A percentile compares a stretch with the other conserved stretches of the same genome.
Conservation (phyloP, 2,113 vertebrate species). For the Oceanites oceanicus region DNA sequence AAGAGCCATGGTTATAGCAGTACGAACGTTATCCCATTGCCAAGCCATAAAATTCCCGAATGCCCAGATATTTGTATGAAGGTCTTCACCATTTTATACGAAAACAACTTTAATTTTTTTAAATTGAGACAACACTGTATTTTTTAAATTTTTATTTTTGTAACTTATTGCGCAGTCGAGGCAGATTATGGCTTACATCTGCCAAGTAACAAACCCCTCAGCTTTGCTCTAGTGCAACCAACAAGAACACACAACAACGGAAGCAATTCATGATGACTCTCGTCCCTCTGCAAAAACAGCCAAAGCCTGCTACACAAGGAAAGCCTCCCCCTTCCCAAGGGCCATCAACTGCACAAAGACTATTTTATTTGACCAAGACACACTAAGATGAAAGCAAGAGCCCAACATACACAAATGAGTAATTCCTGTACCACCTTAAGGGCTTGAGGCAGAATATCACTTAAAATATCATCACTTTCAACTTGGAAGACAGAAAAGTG, state of each 20-base stretch:
- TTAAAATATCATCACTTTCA: neutral
- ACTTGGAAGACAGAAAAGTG: neutral
- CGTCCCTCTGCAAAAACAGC: neutral
- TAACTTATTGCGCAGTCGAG: neutral
- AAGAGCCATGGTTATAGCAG: neutral
- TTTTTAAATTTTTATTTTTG: neutral
- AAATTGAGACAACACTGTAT: neutral
- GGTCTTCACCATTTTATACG: neutral
- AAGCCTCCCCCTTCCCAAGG: neutral
- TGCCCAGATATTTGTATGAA: neutral
- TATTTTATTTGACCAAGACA: neutral
- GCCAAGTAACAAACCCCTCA: neutral
- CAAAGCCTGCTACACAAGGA: neutral
- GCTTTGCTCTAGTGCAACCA: neutral
- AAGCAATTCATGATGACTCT: neutral
- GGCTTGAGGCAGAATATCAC: neutral
- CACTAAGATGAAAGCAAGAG: neutral
- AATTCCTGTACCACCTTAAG: neutral
- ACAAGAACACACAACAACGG: neutral
- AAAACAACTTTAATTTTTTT: neutral
- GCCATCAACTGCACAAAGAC: neutral
- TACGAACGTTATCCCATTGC: neutral
- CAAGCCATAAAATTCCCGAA: neutral
- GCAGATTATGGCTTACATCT: neutral
- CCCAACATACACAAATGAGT: neutral